Base-by-base conservation (phyloP, 2,113 vertebrate species). In the Gobiocypris rarus region DNA sequence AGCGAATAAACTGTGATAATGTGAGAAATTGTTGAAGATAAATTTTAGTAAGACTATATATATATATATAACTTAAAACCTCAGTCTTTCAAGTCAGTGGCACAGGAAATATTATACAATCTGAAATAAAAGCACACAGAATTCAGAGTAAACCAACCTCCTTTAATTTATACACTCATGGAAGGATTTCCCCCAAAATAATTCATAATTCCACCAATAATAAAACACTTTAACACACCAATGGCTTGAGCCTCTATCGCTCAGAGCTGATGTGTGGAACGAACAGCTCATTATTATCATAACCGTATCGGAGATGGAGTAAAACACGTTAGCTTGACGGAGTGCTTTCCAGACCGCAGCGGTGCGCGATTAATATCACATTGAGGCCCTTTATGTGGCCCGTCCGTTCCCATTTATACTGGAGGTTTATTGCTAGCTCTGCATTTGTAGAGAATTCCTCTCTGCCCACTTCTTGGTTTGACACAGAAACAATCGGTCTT, bases 321-420 rank as follows among this genome's bases (percentile, higher is more conserved):
- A 83, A 83, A 81, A 87, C 84, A 85, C 71, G 58, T 84, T 67
- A 77, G 75, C 71, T 75, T 83, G 86, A 85, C 78, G 38, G 83
- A 85, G 41, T 41, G 34, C 77, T 71, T 69, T 85, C 63, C 80
- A 85, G 78, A 71, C 61, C 74, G 71, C 63, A 22, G 75, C 71
- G 61, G 63, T 59, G 75, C 79, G 50, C 52, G 56, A 75, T 69
- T 85, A 74, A 83, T 83, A 77, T 83, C 56, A 75, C 75, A 83
- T 80, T 17, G 83, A 81, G 74, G 34, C 34, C 82, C 75, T 87
- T 87, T 80, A 67, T 87, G 56, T 85, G 67, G 81, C 71, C 76
- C 80, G 67, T 83, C 71, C 43, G 65, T 82, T 85, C 80, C 58
- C 38, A 75, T 83, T 83, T 75, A 59, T 83, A 79, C 81, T 74